Evolutionary conservation across 2,888 invertebrate species (phyloP), one percentile per base, ranked within the genome.

Genomic region (Cabera pusaria): DNA sequence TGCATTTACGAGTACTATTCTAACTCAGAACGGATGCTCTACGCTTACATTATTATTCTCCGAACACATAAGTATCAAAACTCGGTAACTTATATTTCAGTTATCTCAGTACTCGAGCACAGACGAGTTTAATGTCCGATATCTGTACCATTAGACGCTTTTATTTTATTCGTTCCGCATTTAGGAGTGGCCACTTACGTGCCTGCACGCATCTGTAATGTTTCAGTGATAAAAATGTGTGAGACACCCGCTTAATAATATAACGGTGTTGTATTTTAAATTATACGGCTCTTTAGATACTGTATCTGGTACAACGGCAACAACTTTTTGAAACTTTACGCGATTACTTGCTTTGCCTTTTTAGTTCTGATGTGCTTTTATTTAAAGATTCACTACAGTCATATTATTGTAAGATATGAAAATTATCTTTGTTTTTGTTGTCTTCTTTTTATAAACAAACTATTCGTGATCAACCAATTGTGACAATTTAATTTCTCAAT

Each of bases 1-100:
- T 85, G 85, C 83, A 79, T 84, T 84, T 78, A 74, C 81, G 73
- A 77, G 81, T 81, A 75, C 67, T 75, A 72, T 74, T 74, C 70
- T 68, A 68, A 67, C 66, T 43, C 37, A 52, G 44, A 53, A 56
- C 68, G 70, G 73, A 74, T 70, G 64, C 64, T 27, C 19, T 31
- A 33, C 39, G 20, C 21, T 36, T 44, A 40, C 22, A 37, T 37
- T 31, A 37, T 37, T 45, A 45, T 41, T 45, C 44, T 24, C 14
- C 12, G 40, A 45, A 45, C 24, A 27, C 32, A 17, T 29, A 70
- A 59, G n/a, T 69, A 74, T 72, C 70, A 60, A 61, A 59, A 51
- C 39, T 26, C 11, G 25, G 10, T 27, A 23, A 23, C 60, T 65
- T 64, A 68, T 68, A 64, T 64, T 70, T 62, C 49, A 63, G 59